phyloP scores from a whole-genome alignment of 2,888 invertebrate species.

The Trisateles emortualis region DNA sequence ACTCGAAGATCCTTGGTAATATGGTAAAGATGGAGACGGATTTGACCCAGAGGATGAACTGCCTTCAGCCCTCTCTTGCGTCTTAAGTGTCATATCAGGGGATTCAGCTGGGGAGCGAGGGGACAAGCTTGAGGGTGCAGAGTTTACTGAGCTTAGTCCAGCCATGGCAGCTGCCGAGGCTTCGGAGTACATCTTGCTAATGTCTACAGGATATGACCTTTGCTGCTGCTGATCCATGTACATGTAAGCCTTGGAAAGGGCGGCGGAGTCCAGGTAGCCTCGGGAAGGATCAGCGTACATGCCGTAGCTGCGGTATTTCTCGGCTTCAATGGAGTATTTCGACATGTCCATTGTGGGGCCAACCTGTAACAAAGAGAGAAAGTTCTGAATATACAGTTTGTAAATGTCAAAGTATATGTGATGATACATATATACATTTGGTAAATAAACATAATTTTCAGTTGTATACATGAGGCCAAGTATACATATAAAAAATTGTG shows the following conservation, averaged over 20 bases:
- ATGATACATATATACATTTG: too few species aligned
- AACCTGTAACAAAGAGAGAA: slow-evolving; percentile 85
- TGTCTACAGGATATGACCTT: slow-evolving; percentile 87
- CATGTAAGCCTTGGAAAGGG: slow-evolving; percentile 91
- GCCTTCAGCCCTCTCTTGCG: slow-evolving; percentile 84
- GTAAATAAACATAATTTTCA: too few species aligned
- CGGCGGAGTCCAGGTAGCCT: slow-evolving; percentile 91
- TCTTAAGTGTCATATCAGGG: slow-evolving; percentile 83
- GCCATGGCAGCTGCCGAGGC: slow-evolving; percentile 88
- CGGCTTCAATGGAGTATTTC: slow-evolving; percentile 92
- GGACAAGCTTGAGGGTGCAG: slow-evolving; percentile 80
- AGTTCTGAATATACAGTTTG: background rate
- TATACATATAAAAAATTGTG: too few species aligned
- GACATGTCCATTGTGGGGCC: slow-evolving; percentile 92
- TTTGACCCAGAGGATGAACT: slow-evolving; percentile 88
- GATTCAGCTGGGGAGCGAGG: slow-evolving; percentile 84
- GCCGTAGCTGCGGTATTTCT: slow-evolving; percentile 92
- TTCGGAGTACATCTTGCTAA: slow-evolving; percentile 89
- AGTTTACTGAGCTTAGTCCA: slow-evolving; percentile 78
- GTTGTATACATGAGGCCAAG: too few species aligned
- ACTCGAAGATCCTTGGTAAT: slow-evolving; percentile 87
- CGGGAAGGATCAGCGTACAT: slow-evolving; percentile 92
- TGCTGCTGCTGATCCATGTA: slow-evolving; percentile 90
- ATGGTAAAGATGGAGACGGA: slow-evolving; percentile 87
- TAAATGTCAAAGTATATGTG: background rate